Evolutionary conservation across 2,113 vertebrate species (phyloP).

Genomic region (Podarcis raffonei): DNA sequence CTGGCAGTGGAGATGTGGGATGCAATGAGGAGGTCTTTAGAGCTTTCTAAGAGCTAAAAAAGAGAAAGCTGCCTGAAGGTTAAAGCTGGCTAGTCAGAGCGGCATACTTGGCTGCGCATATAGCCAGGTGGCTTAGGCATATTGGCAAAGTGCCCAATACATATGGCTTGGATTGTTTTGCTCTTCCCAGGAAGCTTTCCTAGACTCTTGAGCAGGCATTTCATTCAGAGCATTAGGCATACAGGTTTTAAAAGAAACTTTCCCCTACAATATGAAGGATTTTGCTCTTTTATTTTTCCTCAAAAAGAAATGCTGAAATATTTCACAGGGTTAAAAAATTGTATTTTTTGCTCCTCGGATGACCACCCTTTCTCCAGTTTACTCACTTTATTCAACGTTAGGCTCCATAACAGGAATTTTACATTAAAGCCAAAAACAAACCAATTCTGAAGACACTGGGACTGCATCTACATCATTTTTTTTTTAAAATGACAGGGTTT

Average conservation of each 20-base stretch:
- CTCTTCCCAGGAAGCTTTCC: slow-evolving; percentile 85
- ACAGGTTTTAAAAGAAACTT: slow-evolving; percentile 79
- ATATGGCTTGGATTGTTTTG: slow-evolving; percentile 89
- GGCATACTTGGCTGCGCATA: slow-evolving; percentile 88
- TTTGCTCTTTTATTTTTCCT: slow-evolving; percentile 69
- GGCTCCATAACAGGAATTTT: neutral
- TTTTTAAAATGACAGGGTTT: neutral
- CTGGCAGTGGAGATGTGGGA: slow-evolving; percentile 77
- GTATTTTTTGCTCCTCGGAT: slow-evolving; percentile 17
- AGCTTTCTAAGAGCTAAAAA: slow-evolving; percentile 78
- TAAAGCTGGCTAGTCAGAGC: slow-evolving; percentile 84
- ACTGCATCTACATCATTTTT: neutral
- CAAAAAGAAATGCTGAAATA: slow-evolving; percentile 55
- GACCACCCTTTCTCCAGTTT: neutral
- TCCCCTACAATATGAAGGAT: slow-evolving; percentile 62
- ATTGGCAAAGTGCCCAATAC: slow-evolving; percentile 90
- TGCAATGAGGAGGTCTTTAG: slow-evolving; percentile 77
- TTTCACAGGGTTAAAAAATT: slow-evolving; percentile 46
- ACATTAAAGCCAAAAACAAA: neutral
- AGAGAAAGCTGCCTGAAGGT: slow-evolving; percentile 85
- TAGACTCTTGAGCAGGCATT: slow-evolving; percentile 82
- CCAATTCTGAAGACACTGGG: neutral
- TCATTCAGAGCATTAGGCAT: slow-evolving; percentile 75
- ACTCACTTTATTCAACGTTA: neutral
- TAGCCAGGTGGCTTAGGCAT: slow-evolving; percentile 93